Conservation (phyloP, 2,888 invertebrate genomes). For the Plusia festucae region DNA sequence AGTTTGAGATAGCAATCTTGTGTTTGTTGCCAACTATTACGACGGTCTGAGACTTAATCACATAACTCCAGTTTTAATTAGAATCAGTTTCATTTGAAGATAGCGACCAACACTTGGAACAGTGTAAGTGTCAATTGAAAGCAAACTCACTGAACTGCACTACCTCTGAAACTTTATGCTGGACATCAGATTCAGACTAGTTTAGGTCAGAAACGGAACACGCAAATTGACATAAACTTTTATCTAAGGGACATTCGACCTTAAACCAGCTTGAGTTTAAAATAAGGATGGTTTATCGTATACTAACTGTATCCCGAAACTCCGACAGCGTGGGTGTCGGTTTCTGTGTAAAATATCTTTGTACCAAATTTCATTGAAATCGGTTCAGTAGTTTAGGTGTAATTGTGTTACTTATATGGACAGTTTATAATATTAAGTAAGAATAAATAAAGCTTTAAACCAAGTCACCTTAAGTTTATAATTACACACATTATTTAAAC, state of each 20-base stretch:
- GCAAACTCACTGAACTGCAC: conserved; percentile 38
- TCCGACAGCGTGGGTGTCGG: too few relatives aligned
- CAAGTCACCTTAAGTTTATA: conserved; percentile 24
- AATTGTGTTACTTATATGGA: too few relatives aligned
- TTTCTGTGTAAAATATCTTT: too few relatives aligned
- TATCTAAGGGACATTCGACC: conserved; percentile 25
- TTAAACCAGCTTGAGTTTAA: conserved; percentile 42
- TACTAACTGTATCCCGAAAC: too few relatives aligned
- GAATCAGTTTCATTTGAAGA: conserved; percentile 36
- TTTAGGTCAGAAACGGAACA: conserved; percentile 28
- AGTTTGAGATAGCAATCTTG: conserved; percentile 17
- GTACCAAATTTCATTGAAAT: too few relatives aligned
- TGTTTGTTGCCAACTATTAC: conserved; percentile 10
- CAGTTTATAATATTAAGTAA: too few relatives aligned
- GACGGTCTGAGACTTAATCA: conserved; percentile 8
- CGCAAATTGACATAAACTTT: conserved; percentile 38
- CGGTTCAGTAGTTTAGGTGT: too few relatives aligned
- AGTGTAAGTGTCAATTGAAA: conserved; percentile 40
- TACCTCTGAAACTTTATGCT: conserved; percentile 27
- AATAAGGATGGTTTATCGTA: conserved; percentile 31
- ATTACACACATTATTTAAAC: conserved; percentile 32
- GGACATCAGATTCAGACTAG: conserved; percentile 25
- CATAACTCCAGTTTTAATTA: conserved; percentile 37
- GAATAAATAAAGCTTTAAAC: conserved; percentile 19
- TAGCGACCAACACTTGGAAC: conserved; percentile 30